Evolutionary conservation across 2,888 invertebrate genomes (phyloP).

Genomic region (Parnassius mnemosyne): DNA sequence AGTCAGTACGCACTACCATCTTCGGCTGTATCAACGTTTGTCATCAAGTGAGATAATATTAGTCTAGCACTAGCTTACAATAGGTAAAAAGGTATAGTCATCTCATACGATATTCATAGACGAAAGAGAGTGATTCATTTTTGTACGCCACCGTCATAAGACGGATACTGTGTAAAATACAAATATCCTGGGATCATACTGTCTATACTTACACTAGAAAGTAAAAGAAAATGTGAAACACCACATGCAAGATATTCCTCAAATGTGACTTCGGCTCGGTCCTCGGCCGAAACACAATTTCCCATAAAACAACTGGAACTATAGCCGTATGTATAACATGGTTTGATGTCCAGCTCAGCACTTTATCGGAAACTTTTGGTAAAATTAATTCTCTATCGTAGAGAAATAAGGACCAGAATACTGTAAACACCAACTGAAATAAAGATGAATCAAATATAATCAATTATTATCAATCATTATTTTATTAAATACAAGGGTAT

Average conservation of each 20-base stretch:
- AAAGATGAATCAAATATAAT: no score
- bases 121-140: no score
- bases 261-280: slow-evolving; percentile 47
- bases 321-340: slow-evolving; percentile 64
- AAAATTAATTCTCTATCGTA: slow-evolving; percentile 56
- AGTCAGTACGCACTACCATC: no score
- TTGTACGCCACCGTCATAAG: no score
- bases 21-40: no score
- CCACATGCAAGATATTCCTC: slow-evolving; percentile 45
- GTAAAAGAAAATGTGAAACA: slow-evolving; percentile 47
- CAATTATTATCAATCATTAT: no score
- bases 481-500: no score
- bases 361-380: slow-evolving; percentile 49
- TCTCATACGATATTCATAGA: no score
- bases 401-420: slow-evolving; percentile 59
- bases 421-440: slow-evolving; percentile 54
- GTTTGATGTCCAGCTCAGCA: slow-evolving; percentile 48
- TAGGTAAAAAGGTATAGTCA: no score
- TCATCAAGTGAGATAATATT: no score
- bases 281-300: slow-evolving; percentile 50
- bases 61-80: no score
- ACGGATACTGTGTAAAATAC: no score
- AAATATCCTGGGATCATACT: neutral
- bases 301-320: slow-evolving; percentile 54
- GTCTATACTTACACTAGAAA: slow-evolving; percentile 56